A percentile compares a stretch with the other conserved stretches of the same genome.
Evolutionary conservation across 2,113 vertebrate genomes (phyloP).

Genomic region (Platysteira castanea): DNA sequence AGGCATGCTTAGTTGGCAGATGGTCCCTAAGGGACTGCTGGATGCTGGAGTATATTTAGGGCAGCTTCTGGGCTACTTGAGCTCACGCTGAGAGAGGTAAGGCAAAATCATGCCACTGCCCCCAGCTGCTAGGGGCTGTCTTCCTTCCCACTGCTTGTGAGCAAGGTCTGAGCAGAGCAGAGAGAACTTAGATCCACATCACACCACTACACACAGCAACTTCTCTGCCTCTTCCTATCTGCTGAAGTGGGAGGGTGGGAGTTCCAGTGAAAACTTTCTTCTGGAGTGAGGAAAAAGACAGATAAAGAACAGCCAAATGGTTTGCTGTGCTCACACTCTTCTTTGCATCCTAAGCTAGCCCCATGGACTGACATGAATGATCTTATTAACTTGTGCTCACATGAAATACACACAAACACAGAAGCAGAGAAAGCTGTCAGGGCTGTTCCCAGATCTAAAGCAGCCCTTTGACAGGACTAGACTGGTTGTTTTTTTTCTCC

Average conservation of each 20-base stretch:
- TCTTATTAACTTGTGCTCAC: not conserved
- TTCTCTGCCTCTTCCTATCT: not conserved
- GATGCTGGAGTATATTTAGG: not conserved
- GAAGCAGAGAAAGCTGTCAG: not conserved
- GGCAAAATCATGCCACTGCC: not conserved
- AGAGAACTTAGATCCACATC: not conserved
- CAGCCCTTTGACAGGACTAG: not conserved
- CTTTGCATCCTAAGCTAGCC: not conserved
- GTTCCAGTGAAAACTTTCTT: not conserved
- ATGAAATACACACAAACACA: not conserved
- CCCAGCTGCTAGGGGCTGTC: not conserved
- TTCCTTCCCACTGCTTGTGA: not conserved
- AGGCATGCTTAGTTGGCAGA: not conserved
- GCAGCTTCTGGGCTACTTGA: not conserved
- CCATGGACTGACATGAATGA: not conserved
- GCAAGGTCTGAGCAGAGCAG: not conserved
- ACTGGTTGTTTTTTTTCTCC: not conserved
- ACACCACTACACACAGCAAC: not conserved
- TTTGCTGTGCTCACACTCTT: not conserved
- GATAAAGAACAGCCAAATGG: not conserved
- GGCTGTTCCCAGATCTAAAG: not conserved
- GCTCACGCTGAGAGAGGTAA: not conserved
- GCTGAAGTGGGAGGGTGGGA: not conserved
- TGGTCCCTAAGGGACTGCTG: not conserved
- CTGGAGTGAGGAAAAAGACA: not conserved